Conservation (phyloP, 2,888 invertebrate species). For the Trissoscelio sp. region DNA sequence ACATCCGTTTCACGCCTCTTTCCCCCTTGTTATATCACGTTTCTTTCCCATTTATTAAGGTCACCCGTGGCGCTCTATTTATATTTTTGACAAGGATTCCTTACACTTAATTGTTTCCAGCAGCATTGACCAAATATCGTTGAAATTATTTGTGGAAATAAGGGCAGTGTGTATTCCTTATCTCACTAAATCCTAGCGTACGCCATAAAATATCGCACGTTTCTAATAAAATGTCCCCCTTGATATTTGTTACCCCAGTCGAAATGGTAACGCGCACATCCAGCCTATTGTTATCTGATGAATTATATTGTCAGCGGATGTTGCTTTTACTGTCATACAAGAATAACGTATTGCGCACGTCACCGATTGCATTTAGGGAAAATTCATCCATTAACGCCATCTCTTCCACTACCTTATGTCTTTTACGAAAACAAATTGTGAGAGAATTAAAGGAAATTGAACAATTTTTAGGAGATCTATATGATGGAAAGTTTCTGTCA, state of each 20-base stretch:
- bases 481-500: no score
- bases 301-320: constrained; percentile 60
- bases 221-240: constrained; percentile 55
- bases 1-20: background rate
- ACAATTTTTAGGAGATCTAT: no score
- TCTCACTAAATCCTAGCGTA: constrained; percentile 32
- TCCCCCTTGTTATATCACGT: background rate
- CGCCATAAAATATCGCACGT: constrained; percentile 56
- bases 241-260: constrained; percentile 51
- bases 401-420: background rate
- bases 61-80: background rate
- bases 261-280: constrained; percentile 33
- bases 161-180: constrained; percentile 22
- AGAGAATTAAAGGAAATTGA: background rate
- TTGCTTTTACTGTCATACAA: constrained; percentile 55
- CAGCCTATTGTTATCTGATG: constrained; percentile 58
- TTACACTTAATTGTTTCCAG: constrained; percentile 8
- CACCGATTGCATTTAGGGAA: constrained; percentile 49
- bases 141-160: constrained; percentile 15
- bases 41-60: background rate
- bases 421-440: background rate
- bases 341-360: constrained; percentile 57
- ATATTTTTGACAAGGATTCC: background rate
- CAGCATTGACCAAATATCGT: background rate
- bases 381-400: constrained; percentile 38